Evolutionary conservation across 2,113 vertebrate species (phyloP).

Genomic region (Gymnogyps californianus): DNA sequence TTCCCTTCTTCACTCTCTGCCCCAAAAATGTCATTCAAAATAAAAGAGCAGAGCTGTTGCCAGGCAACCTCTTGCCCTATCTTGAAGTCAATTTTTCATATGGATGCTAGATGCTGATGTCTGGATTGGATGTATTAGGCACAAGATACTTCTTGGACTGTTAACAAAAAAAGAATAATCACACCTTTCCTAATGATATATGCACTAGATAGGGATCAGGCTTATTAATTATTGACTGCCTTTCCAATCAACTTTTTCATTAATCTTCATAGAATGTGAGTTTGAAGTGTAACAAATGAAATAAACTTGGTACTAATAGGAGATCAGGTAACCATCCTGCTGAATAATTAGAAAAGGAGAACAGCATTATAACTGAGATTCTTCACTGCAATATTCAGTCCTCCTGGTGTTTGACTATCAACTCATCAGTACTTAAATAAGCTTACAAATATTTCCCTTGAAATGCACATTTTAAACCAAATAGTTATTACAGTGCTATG

Average conservation of each 20-base stretch:
- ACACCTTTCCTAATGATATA: not conserved
- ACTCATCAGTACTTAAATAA: slow-evolving; percentile 42
- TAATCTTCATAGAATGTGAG: not conserved
- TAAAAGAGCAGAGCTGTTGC: not conserved
- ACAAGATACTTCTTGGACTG: not conserved
- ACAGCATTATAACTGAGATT: not conserved
- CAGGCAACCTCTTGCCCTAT: slow-evolving; percentile 1
- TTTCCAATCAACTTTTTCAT: not conserved
- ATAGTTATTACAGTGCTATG: not conserved
- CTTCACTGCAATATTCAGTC: not conserved
- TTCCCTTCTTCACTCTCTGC: not conserved
- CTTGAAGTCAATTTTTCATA: not conserved
- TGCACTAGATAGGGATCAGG: not conserved
- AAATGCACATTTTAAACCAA: slow-evolving; percentile 17
- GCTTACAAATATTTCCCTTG: slow-evolving; percentile 48
- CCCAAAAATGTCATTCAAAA: slow-evolving; percentile 19
- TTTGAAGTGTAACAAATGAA: not conserved
- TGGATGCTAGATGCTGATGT: not conserved
- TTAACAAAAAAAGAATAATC: not conserved
- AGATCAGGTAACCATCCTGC: not conserved
- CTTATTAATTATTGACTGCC: not conserved
- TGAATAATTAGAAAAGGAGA: not conserved
- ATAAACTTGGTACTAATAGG: not conserved
- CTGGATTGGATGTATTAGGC: not conserved
- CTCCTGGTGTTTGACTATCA: not conserved